A percentile compares a stretch with the other conserved stretches of the same genome.
Conservation (phyloP, 2,797 vertebrate genomes). For the Lophotriccus pileatus region DNA sequence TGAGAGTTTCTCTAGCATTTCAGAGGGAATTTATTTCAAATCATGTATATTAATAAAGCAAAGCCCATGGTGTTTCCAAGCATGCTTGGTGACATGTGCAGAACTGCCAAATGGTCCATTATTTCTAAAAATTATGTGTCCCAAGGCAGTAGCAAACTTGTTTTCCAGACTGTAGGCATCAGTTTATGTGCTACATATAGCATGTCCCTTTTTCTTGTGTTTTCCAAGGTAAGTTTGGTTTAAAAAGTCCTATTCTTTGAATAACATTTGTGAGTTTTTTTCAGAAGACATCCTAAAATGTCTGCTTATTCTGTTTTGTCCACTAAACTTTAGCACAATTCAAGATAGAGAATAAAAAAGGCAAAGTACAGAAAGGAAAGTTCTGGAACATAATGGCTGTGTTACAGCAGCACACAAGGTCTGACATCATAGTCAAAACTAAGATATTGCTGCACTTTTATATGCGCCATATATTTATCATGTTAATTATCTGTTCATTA, state of each 20-base stretch:
- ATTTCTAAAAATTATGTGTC: slow-evolving; percentile 77
- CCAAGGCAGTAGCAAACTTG: slow-evolving; percentile 70
- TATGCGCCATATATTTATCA: neutral
- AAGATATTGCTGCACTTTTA: neutral
- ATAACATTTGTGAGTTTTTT: neutral
- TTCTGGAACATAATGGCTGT: neutral
- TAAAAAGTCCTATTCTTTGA: neutral
- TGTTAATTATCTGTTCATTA: slow-evolving; percentile 32
- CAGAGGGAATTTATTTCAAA: slow-evolving; percentile 38
- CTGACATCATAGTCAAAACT: slow-evolving; percentile 4
- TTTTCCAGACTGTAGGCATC: slow-evolving; percentile 66
- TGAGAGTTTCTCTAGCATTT: slow-evolving; percentile 46
- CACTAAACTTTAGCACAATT: neutral
- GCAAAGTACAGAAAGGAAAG: neutral
- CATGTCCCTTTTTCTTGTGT: slow-evolving; percentile 16
- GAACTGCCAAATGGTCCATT: slow-evolving; percentile 76
- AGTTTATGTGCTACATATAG: slow-evolving; percentile 29
- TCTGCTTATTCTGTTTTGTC: neutral
- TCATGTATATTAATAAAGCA: slow-evolving; percentile 71
- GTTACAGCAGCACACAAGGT: neutral
- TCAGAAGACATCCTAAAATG: neutral
- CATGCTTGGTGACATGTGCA: slow-evolving; percentile 66
- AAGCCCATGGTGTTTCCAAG: slow-evolving; percentile 59
- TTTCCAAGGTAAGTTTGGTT: slow-evolving; percentile 13
- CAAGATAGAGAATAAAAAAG: neutral